Percentiles rank a stretch among this genome's conserved stretches.
Conservation (phyloP, 2,113 vertebrate species). For the Bufo gargarizans region DNA sequence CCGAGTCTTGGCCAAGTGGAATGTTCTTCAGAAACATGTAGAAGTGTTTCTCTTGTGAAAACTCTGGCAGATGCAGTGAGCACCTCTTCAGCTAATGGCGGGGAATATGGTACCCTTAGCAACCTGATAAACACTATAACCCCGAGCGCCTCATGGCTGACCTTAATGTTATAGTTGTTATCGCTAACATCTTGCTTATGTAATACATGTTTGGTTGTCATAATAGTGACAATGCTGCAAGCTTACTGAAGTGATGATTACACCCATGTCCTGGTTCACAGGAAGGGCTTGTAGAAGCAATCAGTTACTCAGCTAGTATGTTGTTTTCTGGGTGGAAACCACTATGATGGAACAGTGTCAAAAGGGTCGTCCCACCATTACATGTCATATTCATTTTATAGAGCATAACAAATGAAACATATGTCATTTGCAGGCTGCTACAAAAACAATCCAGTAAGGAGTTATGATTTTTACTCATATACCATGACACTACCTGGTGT, state of each 20-base stretch:
- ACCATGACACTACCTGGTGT: no score
- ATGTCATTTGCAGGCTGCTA: no score
- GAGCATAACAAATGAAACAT: no score
- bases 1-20: slow-evolving; percentile 81
- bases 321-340: background rate
- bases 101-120: slow-evolving; percentile 87
- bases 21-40: slow-evolving; percentile 85
- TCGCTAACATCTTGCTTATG: slow-evolving; percentile 22
- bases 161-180: slow-evolving; percentile 25
- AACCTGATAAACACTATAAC: slow-evolving; percentile 90
- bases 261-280: background rate
- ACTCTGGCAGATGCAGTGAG: slow-evolving; percentile 78
- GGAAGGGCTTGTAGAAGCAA: background rate
- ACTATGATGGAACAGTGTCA: background rate
- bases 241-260: background rate
- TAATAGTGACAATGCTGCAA: slow-evolving; percentile 5
- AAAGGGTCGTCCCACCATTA: no score
- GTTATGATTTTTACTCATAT: no score
- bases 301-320: background rate
- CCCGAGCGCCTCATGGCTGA: slow-evolving; percentile 63
- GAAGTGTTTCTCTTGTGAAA: slow-evolving; percentile 92
- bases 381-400: no score
- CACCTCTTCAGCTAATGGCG: slow-evolving; percentile 80
- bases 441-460: no score
- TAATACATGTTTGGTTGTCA: slow-evolving; percentile 14